These are phyloP conservation scores for Myotis findleyi DNA, from an alignment of 2,797 vertebrate species.

Conservation along the genomic window DNA sequence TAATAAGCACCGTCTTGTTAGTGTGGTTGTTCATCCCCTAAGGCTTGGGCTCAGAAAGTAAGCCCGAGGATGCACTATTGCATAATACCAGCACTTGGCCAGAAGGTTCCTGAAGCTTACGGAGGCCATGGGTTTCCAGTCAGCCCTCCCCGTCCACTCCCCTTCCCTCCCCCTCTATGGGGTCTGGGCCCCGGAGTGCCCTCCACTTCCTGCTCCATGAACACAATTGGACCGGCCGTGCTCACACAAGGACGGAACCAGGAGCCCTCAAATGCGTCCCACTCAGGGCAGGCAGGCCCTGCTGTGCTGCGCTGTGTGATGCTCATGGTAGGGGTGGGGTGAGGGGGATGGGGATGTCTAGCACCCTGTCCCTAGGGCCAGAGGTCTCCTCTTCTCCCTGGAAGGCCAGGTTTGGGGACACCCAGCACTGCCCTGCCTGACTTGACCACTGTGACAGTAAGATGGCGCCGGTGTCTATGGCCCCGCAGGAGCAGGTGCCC, in stretches of 20 bases:
- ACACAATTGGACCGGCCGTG: not conserved
- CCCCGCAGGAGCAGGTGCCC: not conserved
- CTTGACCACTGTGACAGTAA: not conserved
- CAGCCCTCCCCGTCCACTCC: not conserved
- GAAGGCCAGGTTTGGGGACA: not conserved
- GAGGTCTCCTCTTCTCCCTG: not conserved
- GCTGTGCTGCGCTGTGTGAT: accelerated
- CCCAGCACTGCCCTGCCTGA: too few species aligned
- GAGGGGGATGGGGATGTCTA: too few species aligned
- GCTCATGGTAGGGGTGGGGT: too few species aligned
- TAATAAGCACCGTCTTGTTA: accelerated
- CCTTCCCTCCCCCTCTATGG: not conserved
- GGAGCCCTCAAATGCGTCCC: not conserved
- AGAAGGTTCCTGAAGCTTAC: not conserved
- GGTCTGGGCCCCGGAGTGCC: not conserved
- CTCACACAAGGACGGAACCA: not conserved
- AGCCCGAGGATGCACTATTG: not conserved
- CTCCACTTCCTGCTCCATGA: not conserved
- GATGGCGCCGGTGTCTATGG: not conserved
- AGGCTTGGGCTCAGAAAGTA: not conserved
- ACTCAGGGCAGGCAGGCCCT: not conserved
- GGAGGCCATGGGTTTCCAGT: not conserved
- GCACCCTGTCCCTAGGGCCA: not conserved
- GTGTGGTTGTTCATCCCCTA: not conserved
- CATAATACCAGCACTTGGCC: not conserved